Base-by-base conservation (phyloP, 1,140 invertebrate genomes). In the Latrodectus geometricus region DNA sequence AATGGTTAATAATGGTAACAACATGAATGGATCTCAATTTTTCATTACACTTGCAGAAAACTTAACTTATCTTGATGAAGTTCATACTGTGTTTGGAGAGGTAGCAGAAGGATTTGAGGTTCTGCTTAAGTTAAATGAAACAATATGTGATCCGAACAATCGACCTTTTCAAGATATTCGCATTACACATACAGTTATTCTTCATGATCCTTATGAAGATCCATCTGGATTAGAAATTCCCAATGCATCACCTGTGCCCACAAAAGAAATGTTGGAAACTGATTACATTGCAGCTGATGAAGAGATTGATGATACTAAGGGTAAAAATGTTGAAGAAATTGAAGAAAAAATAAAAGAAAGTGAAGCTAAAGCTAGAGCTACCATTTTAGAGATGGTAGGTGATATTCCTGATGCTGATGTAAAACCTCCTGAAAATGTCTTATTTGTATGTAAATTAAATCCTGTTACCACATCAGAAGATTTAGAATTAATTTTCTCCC, bases 401-500 rank as follows among this genome's bases (percentile, higher is more conserved):
- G 99, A 99, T 92, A 92, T 99, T 78, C 98, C 98, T 0, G 96
- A 98, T 92, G 97, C 96, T 66, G 98, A 99, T 69, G 96, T 99
- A 90, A 97, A 96, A 23, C 99, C 99, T 0, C 98, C 98, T 11
- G 99, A 99, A 92, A 99, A 99, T 93, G 97, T 99, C 14, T 92
- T 99, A 0, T 99, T 99, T 92, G 97, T 99, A 9, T 99, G 99
- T 92, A 99, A 99, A 93, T 92, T 99, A n/a, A 99, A 99, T 93
- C 98, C 98, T 49, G 97, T 99, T 0, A 99, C 99, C 7, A 97
- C 94, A 56, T 98, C 99, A 91, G 98, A 99, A 89, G 98, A 99
- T 92, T 92, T 99, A 73, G 97, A 99, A 93, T 97, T 99, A 48
- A 99, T 99, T 88, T 99, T 99, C 90, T 97, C 96, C 89, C 93